A percentile compares a stretch with the other conserved stretches of the same genome.
Conservation (phyloP, 2,113 vertebrate genomes). For the Percina caprodes region DNA sequence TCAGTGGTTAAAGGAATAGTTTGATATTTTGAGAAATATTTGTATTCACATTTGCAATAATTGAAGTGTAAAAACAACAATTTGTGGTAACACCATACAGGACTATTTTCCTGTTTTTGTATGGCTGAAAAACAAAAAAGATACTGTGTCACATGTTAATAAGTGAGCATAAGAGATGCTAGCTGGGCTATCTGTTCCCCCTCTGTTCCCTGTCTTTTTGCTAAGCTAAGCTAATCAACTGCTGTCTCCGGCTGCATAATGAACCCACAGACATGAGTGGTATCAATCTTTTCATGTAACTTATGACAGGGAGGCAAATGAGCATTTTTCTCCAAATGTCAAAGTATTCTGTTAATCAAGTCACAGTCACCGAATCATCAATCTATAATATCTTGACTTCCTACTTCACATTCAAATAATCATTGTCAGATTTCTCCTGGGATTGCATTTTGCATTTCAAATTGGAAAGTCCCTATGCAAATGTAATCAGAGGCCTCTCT, state of each 20-base stretch:
- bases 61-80: no score
- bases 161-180: background rate
- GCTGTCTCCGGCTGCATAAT: background rate
- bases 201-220: background rate
- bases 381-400: constrained; percentile 1
- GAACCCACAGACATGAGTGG: background rate
- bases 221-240: background rate
- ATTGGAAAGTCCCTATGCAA: constrained; percentile 27
- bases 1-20: no score
- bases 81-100: no score
- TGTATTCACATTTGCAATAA: no score
- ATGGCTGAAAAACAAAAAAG: no score
- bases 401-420: constrained; percentile 18
- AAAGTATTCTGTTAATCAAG: constrained; percentile 11
- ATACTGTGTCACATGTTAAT: background rate
- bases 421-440: background rate
- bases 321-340: background rate
- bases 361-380: background rate
- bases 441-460: background rate
- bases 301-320: background rate
- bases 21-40: no score
- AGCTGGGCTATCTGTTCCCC: background rate
- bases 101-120: background rate
- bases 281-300: background rate
- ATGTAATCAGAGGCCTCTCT: constrained; percentile 42